phyloP scores from a whole-genome alignment of 2,113 vertebrate genomes.

The Zosterops japonicus region DNA sequence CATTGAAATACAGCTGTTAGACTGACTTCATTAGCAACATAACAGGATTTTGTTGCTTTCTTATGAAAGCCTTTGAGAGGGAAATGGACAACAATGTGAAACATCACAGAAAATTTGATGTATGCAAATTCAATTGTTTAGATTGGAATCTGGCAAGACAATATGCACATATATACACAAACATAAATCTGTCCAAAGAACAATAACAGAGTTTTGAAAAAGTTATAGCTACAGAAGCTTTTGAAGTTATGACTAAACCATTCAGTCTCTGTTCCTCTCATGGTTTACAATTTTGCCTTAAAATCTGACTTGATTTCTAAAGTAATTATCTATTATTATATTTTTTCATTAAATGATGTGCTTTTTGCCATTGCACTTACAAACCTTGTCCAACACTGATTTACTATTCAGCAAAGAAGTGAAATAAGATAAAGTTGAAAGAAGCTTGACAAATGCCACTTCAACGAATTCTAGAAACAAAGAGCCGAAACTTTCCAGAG shows the following conservation, averaged over 20 bases:
- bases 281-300: neutral
- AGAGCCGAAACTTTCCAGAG: neutral
- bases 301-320: slow-evolving; percentile 29
- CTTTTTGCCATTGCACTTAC: neutral
- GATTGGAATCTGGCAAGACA: neutral
- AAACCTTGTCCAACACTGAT: neutral
- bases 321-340: neutral
- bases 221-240: neutral
- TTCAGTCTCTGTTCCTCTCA: neutral
- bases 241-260: neutral
- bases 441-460: neutral
- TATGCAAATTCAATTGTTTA: neutral
- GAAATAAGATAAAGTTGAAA: neutral
- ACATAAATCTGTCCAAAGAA: neutral
- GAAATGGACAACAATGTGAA: neutral
- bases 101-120: neutral
- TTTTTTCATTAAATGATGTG: neutral
- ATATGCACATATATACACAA: neutral
- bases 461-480: neutral
- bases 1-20: neutral
- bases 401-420: neutral
- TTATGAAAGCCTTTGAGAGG: neutral
- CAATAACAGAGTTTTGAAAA: neutral
- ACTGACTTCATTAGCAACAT: neutral
- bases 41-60: neutral